Base-by-base conservation (phyloP, 2,113 vertebrate genomes). In the Seriola quinqueradiata region DNA sequence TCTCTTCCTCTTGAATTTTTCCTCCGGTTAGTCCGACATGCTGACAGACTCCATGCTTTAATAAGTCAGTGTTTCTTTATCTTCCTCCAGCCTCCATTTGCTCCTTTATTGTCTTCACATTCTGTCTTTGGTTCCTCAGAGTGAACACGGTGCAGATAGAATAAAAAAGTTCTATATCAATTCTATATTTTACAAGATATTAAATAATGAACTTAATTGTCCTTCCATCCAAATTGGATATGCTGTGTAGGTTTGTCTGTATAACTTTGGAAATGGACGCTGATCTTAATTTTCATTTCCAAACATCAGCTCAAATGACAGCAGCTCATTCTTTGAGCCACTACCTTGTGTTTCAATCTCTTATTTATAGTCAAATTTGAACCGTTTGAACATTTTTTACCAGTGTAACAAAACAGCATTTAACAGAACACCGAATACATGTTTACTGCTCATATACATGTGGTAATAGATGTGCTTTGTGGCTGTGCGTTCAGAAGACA, bases 51-150 rank as follows among this genome's bases (percentile, higher is more conserved):
- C 14, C 36, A 11, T n/a, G 46, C 79, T 76, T 76, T 71, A 60
- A 82, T 71, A 60, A 82, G 28, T 38, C 38, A 5, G 12, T 28
- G 55, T 69, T 58, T 80, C 48, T 77, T 80, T 77, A 42, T 73
- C 61, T 69, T 61, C 21, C 42, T 65, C 14, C 23, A 36, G 69
- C 34, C 68, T 70, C 40, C n/a, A 0, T 46, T 70, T 8, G 0
- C 66, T 81, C 17, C 25, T 34, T 28, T 1, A 32, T 70, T 79
- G 65, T 79, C n/a, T 61, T 8, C 17, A 11, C 6, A 40, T 54
- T 70, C 59, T 65, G 25, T 65, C 19, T n/a, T 32, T 28, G 28
- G 34, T 36, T 36, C 28, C 28, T 28, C 28, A 28, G 21, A 42
- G 14, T 1, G 12, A 48, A 32, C 48, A 11, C 19, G 10, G 32